Evolutionary conservation across 1,140 invertebrate species (phyloP), one percentile per base, ranked within the genome.

Genomic region (Dendrolimus kikuchii): DNA sequence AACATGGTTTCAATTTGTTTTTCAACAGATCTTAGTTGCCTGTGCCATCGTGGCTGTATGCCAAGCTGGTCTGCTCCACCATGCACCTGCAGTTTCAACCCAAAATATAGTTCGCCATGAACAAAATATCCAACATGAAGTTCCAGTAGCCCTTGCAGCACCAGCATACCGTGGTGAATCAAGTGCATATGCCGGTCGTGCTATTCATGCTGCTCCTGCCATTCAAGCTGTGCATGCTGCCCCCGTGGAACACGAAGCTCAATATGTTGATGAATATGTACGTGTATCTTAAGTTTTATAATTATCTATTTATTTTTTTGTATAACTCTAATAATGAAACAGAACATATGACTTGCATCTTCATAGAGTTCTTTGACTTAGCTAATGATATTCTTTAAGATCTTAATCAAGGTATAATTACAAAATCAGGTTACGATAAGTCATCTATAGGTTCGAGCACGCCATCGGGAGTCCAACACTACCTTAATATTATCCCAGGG

Each of bases 211-310:
- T 9, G 57, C 58, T n/a, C 47, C 59, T 0, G 55, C 58, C 8
- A 38, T 46, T 40, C 49, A 57, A 36, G 58, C 51, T 10, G 64
- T 57, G 8, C 60, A 59, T 23, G 58, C 49, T 3, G 7, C 61
- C 5, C 71, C 64, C 41, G 62, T 58, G 41, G 66, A 70, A 44
- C 70, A 76, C 10, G 78, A 81, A 55, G 80, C 79, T 23, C 80
- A 83, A 55, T 82, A 78, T 55, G 76, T 83, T 62, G 82, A 77
- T 66, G 77, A 86, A 82, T 78, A 73, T 49, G 82, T 86, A 73
- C 68, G 77, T 70, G 43, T 10, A 43, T 40, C 6, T 41, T 50
- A 9, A 37, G 9, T 4, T 40, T n/a, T n/a, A 5, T 45, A 51
- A 43, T 51, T 44, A 36, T 8, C 5, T 42, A 7, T 43, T 10